Evolutionary conservation across 2,888 invertebrate genomes (phyloP), one percentile per base, ranked within the genome.

Genomic region (Coleophora flavipennella): DNA sequence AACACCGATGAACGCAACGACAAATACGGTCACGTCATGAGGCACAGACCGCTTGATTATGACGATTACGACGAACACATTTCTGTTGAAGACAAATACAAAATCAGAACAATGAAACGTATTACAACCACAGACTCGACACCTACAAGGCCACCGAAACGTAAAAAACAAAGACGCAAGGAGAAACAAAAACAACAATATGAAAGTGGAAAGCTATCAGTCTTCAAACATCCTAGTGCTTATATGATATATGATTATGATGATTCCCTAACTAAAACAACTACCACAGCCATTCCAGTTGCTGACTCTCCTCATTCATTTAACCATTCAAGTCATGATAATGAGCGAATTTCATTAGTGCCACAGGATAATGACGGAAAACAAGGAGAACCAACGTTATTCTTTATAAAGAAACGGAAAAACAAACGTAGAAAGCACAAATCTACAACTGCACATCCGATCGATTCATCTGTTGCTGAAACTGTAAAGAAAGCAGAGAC

Each of bases 171-270:
- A 28, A 41, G 13, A 40, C 39, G 39, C 34, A 7, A 45, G 43
- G 38, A 35, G 9, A 55, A 51, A 10, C 58, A 53, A 39, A 50
- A 54, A 1, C 63, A 67, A 35, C 44, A 49, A 12, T 41, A 49
- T 10, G 59, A 59, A 41, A 45, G 48, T 8, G 73, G 66, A 1
- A 77, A 76, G 44, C 48, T 76, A 1, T 80, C 81, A 0, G 74
- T 79, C 1, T 83, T 83, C 39, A 72, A 66, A 47, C 74, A 77
- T 37, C 80, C 81, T 8, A 57, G 66, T 20, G 44, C 72, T 1
- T 81, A 68, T 41, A 59, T 70, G 42, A 42, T 70, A 12, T 61
- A 68, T 31, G 65, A 67, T 34, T 67, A 76, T n/a, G 67, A 44
- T 31, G 35, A 45, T 27, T 25, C 2, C 26, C 28, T 42, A 1